Base-by-base conservation (phyloP, 1,140 invertebrate species). In the Drosophila cardini region DNA sequence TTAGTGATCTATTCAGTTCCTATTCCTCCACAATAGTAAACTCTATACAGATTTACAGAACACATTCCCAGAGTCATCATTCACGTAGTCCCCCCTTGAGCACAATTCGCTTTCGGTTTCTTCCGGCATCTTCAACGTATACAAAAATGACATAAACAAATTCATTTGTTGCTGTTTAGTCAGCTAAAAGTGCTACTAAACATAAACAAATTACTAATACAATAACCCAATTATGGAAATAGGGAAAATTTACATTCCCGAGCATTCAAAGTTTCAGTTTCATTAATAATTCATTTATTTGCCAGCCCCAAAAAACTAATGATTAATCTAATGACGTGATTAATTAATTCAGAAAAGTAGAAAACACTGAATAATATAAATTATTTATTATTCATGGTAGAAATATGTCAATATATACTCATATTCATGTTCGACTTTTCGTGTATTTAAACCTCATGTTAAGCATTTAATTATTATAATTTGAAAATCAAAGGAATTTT, bases 101-200 rank as follows among this genome's bases (percentile, higher is more conserved):
- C 50, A 2, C 50, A 18, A 42, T 65, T 60, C 64, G 70, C 74
- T 82, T 86, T 85, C 82, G 11, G 32, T 81, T 81, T 86, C 65
- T 72, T 86, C 62, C 67, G 74, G 55, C 57, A 62, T n/a, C 48
- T 30, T 76, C 34, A 38, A 52, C 48, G 69, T 21, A 73, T 72
- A n/a, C n/a, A n/a, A n/a, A 73, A 73, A 80, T 75, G 82, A 74
- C 82, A 85, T 76, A 77, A 63, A 79, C 80, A 69, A 48, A 69
- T 58, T 26, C 21, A 26, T 26, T 26, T 26, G 21, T 26, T 53
- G 55, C 38, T 68, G 63, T 53, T 50, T 60, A 58, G 55, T 53
- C 70, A 72, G 55, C 63, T 9, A 6, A 5, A 1, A 5, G 11
- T 4, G n/a, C 4, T 6, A 36, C 40, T 18, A 46, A 63, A 13